Evolutionary conservation across 2,797 vertebrate genomes (phyloP), one percentile per base, ranked within the genome.

Genomic region (Cacajao melanocephalus): DNA sequence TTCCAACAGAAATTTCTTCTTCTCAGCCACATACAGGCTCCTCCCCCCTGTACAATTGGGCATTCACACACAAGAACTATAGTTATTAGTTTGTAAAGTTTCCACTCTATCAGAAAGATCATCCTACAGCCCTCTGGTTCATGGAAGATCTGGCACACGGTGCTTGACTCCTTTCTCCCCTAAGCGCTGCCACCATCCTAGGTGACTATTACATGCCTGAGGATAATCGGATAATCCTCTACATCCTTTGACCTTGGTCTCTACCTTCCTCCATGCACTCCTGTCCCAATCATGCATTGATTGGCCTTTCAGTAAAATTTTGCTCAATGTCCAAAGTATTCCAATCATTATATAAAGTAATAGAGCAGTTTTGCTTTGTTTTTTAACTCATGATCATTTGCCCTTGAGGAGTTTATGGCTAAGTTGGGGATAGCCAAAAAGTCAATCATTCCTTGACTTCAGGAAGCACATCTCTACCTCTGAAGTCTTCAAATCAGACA

Each of bases 401-500:
- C 44, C 13, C 55, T 81, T 90, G 14, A 87, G 15, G 15, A 93
- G 20, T 48, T 76, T 80, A 46, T 15, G 48, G 11, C 26, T 58
- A 5, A 87, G 4, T 14, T 2, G 28, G 48, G 8, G 11, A 76
- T 24, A 73, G 67, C 4, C 20, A 70, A 41, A 55, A 84, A 83
- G 7, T 22, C 20, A 55, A 55, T 22, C 20, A 55, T 22, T 55
- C 1, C 8, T 26, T 12, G 17, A 81, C 58, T 83, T 76, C 76
- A 48, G 28, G 14, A 88, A 14, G 12, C 28, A 30, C 5, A 17
- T 26, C 33, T 44, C 48, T 6, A n/a, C 7, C 33, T 92, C 70
- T 46, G 52, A 94, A 93, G 61, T 55, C 58, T 41, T 79, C 83
- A 85, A 75, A 5, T 80, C 33, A 64, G n/a, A 88, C 4, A 61